Evolutionary conservation across 2,113 vertebrate species (phyloP).

Genomic region (Struthio camelus): DNA sequence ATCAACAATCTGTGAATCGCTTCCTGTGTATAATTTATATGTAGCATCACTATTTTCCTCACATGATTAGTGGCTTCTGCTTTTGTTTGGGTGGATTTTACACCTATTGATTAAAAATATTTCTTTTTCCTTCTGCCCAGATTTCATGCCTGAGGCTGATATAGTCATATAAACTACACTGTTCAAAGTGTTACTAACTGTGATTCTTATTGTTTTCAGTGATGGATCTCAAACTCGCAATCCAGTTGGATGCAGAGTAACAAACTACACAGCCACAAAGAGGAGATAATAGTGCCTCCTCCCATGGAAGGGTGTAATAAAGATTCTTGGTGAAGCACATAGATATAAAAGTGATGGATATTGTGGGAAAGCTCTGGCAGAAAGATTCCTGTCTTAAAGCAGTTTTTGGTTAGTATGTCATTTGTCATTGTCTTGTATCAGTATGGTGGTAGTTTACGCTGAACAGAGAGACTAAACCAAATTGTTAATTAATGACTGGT

Average conservation of each 20-base stretch:
- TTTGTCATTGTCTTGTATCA: neutral
- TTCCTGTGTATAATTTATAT: neutral
- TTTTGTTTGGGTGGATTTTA: neutral
- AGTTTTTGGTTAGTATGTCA: neutral
- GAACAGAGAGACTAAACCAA: neutral
- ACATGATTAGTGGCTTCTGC: neutral
- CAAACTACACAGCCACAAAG: neutral
- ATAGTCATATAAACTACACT: neutral
- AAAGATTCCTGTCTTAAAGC: neutral
- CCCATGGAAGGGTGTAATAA: rapidly evolving
- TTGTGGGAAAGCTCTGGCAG: neutral
- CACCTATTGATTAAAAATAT: neutral
- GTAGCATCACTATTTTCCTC: neutral
- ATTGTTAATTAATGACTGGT: neutral
- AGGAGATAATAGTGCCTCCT: neutral
- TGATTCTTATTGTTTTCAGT: neutral
- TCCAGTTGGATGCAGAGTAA: neutral
- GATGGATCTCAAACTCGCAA: rapidly evolving
- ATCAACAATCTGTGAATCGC: neutral
- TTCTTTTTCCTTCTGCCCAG: neutral
- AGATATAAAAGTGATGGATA: neutral
- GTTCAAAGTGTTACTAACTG: neutral
- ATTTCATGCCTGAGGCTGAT: neutral
- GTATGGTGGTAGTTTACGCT: neutral
- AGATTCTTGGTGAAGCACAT: neutral